Evolutionary conservation across 2,888 invertebrate species (phyloP), one percentile per base, ranked within the genome.

Genomic region (Ennomos erosarius): DNA sequence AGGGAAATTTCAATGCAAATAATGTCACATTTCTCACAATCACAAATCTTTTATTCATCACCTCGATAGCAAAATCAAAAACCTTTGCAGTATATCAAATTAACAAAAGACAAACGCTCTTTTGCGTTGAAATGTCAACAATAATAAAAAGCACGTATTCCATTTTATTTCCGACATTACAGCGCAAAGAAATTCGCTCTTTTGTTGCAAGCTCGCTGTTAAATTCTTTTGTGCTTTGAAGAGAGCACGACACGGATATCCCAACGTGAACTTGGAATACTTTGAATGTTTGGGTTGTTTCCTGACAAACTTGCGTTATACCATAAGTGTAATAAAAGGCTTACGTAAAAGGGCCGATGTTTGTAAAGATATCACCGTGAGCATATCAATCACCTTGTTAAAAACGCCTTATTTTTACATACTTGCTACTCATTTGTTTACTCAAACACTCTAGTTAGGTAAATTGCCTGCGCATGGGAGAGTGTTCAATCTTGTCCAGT

Each of bases 401-500:
- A 51, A 61, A 57, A 50, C 43, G 45, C 53, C 56, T 52, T 50
- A 49, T 50, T 60, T 60, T 53, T 16, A 57, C 52, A 12, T 35
- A 47, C 51, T 16, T 44, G 52, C 37, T 38, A 45, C 37, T 16
- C 55, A 51, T 60, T 60, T 60, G 59, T 51, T 55, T 60, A 42
- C 55, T n/a, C 37, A 37, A 57, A 43, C 38, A 45, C 36, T 43
- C 49, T 49, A 37, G 48, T 57, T 50, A 39, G 49, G 49, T 50
- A 57, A 61, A 61, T 56, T 61, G 53, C 50, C 54, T 40, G n/a
- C 42, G 40, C 61, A 53, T 53, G 56, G 56, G 54, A 58, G 13
- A 63, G 57, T 50, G 49, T 52, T 70, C 62, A 54, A 63, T 67
- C 69, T 64, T 65, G 60, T 61, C 64, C 53, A 64, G 70, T 71